Percentiles rank a stretch among this genome's conserved stretches.
phyloP scores from a whole-genome alignment of 2,888 invertebrate genomes.

The Drosophila melanosoma region DNA sequence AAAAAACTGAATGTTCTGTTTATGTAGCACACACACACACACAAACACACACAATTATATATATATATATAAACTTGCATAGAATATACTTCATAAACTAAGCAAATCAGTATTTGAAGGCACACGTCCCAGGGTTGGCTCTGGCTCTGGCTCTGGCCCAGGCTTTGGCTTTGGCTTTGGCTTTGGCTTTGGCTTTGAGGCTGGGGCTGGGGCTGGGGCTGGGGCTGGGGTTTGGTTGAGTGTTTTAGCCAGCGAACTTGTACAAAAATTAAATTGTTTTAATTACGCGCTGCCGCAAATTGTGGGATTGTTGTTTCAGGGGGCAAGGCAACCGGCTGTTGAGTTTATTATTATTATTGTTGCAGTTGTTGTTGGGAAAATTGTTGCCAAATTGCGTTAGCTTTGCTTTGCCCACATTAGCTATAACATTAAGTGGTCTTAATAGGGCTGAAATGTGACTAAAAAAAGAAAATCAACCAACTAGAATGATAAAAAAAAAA shows the following conservation, averaged over 20 bases:
- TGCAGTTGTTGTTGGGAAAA: constrained; percentile 62
- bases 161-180: constrained; percentile 16
- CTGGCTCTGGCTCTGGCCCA: constrained; percentile 38
- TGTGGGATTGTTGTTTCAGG: constrained; percentile 61
- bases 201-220: constrained; percentile 7
- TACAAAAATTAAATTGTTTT: constrained; percentile 80
- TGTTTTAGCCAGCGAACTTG: constrained; percentile 65
- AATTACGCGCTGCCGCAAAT: constrained; percentile 80
- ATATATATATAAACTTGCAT: constrained; percentile 2
- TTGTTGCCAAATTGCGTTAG: constrained; percentile 77
- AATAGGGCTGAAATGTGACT: constrained; percentile 40
- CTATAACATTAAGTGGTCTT: constrained; percentile 36
- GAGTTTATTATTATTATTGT: constrained; percentile 55
- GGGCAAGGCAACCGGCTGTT: constrained; percentile 10
- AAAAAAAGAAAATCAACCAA: constrained; percentile 1
- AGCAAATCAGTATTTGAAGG: constrained; percentile 80
- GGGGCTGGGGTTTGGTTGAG: constrained; percentile 15
- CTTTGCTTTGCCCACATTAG: constrained; percentile 50
- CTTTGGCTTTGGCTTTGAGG: constrained; percentile 10
- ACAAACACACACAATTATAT: constrained; percentile 23
- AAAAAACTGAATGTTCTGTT: constrained; percentile 66
- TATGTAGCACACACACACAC: constrained; percentile 67
- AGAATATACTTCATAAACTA: constrained; percentile 73
- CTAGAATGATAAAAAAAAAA: not conserved
- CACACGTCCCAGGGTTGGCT: constrained; percentile 61